Evolutionary conservation across 2,797 vertebrate species (phyloP).

Genomic region (Sciurus carolinensis): DNA sequence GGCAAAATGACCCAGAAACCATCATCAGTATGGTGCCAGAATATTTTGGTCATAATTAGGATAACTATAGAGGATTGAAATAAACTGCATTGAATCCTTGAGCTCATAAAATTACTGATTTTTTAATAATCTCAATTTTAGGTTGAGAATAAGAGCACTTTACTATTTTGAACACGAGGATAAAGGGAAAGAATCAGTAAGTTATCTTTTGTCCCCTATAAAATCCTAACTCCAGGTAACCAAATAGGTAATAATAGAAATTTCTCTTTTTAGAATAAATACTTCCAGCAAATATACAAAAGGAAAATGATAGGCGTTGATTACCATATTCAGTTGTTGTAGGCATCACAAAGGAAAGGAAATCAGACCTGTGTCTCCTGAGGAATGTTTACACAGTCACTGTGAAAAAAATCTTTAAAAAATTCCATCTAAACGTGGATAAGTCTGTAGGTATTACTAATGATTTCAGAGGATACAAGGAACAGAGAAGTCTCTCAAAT

Average conservation of each 20-base stretch:
- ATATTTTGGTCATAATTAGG: neutral
- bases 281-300: neutral
- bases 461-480: neutral
- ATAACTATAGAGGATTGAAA: neutral
- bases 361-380: neutral
- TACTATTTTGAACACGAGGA: neutral
- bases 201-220: neutral
- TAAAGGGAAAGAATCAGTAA: neutral
- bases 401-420: neutral
- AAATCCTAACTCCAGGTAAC: neutral
- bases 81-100: neutral
- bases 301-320: neutral
- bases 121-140: neutral
- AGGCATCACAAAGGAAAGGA: neutral
- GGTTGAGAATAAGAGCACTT: neutral
- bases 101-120: neutral
- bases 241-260: neutral
- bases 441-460: neutral
- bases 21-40: neutral
- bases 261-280: slow-evolving; percentile 25
- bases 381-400: neutral
- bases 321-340: neutral
- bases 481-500: neutral
- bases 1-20: neutral
- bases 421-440: neutral